Conservation (phyloP, 2,888 invertebrate genomes). For the Ectobius pallidus region DNA sequence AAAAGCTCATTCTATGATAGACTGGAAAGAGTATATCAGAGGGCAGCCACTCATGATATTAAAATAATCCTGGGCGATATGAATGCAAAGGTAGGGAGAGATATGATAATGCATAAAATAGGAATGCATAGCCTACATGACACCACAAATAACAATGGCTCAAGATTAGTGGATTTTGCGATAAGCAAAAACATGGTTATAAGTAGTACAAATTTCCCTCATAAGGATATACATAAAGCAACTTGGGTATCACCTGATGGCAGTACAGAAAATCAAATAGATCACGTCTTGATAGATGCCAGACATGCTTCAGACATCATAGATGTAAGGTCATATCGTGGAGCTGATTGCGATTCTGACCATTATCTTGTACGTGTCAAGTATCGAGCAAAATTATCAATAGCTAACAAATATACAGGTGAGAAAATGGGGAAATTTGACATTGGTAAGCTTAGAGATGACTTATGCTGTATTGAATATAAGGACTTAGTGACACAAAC, state of each 20-base stretch:
- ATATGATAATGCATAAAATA: not conserved
- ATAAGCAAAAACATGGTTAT: constrained; percentile 13
- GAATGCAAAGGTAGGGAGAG: constrained; percentile 29
- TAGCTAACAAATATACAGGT: not conserved
- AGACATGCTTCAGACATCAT: constrained; percentile 20
- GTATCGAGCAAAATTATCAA: not conserved
- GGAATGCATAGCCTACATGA: constrained; percentile 24
- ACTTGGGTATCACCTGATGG: constrained; percentile 29
- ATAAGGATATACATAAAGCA: constrained; percentile 27
- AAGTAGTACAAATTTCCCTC: constrained; percentile 19
- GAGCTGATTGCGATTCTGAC: not conserved
- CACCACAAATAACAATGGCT: constrained; percentile 22
- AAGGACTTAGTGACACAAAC: no score
- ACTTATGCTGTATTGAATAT: not conserved
- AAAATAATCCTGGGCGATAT: no score
- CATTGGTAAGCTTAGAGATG: not conserved
- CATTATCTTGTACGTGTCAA: not conserved
- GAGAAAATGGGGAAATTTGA: not conserved
- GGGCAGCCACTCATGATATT: constrained; percentile 1
- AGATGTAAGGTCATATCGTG: constrained; percentile 27
- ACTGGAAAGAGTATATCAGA: constrained; percentile 14
- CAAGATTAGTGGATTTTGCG: constrained; percentile 12
- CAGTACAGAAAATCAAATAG: constrained; percentile 24
- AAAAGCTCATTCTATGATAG: constrained; percentile 1
- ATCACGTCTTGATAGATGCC: constrained; percentile 27